These are phyloP conservation scores for Heliopora coerulea DNA, from an alignment of 92 coral and sea anemone species.

Conservation along the genomic window DNA sequence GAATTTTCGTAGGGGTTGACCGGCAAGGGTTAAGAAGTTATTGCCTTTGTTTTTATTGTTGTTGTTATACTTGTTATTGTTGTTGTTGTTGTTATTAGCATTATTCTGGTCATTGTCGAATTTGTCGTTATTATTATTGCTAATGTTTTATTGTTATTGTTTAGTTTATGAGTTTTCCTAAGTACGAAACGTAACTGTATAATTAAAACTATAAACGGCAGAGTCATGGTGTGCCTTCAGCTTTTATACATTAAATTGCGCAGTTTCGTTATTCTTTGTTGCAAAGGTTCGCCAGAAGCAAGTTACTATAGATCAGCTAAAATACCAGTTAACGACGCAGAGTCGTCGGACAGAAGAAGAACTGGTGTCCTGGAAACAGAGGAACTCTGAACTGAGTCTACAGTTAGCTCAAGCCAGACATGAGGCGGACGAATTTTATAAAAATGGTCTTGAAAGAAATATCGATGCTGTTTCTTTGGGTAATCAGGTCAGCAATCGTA, in stretches of 20 bases:
- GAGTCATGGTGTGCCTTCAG: too few relatives aligned
- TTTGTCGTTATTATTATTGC: too few relatives aligned
- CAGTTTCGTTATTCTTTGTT: neutral
- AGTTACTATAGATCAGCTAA: conserved; percentile 67
- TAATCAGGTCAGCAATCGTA: conserved; percentile 77
- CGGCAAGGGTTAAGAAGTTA: too few relatives aligned
- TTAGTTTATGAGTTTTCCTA: neutral
- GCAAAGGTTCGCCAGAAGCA: conserved; percentile 85
- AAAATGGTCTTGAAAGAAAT: conserved; percentile 88
- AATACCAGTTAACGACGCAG: conserved; percentile 71
- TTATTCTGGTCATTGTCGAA: too few relatives aligned
- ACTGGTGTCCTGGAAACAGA: conserved; percentile 61
- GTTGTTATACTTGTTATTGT: too few relatives aligned
- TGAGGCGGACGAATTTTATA: conserved; percentile 92
- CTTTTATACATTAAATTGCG: neutral
- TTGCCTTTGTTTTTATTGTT: too few relatives aligned
- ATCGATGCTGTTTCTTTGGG: conserved; percentile 86
- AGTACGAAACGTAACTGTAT: too few relatives aligned
- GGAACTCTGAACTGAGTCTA: conserved; percentile 73
- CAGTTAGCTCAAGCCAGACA: conserved; percentile 83
- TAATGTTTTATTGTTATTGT: neutral
- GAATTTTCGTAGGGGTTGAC: too few relatives aligned
- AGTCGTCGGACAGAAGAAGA: conserved; percentile 75
- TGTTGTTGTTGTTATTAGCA: too few relatives aligned
- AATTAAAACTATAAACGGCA: too few relatives aligned